Evolutionary conservation across 2,888 invertebrate genomes (phyloP).

Genomic region (Chrysolina oricalcia): DNA sequence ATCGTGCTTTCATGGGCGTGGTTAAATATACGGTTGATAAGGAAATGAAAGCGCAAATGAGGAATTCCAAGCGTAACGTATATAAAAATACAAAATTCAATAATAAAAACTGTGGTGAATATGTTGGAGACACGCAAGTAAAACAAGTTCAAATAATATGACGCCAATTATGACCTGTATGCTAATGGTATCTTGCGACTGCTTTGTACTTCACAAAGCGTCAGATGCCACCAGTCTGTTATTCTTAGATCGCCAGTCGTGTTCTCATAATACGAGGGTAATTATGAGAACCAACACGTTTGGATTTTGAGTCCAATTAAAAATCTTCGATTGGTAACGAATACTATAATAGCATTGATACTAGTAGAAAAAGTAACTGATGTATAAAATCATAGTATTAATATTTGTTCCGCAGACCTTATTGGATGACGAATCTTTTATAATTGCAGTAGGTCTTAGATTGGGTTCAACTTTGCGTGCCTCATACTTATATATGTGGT

Average conservation of each 20-base stretch:
- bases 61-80: slow-evolving; percentile 18
- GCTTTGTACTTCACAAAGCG: slow-evolving; percentile 32
- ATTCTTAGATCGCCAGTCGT: slow-evolving; percentile 38
- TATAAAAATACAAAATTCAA: slow-evolving; percentile 31
- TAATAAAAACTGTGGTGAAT: slow-evolving; percentile 34
- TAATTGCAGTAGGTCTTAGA: no score
- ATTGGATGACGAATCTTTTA: no score
- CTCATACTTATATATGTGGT: no score
- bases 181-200: slow-evolving; percentile 37
- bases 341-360: background rate
- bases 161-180: slow-evolving; percentile 41
- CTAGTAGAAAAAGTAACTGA: no score
- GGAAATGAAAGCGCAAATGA: slow-evolving; percentile 21
- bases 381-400: no score
- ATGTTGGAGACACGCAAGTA: slow-evolving; percentile 40
- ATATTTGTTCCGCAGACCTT: no score
- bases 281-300: background rate
- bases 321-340: background rate
- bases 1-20: slow-evolving; percentile 18
- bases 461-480: no score
- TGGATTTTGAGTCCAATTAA: background rate
- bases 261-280: slow-evolving; percentile 32
- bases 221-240: slow-evolving; percentile 34
- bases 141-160: slow-evolving; percentile 34
- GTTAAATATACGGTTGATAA: slow-evolving; percentile 18